Evolutionary conservation across 2,113 vertebrate genomes (phyloP).

Genomic region (Cnemophilus loriae): DNA sequence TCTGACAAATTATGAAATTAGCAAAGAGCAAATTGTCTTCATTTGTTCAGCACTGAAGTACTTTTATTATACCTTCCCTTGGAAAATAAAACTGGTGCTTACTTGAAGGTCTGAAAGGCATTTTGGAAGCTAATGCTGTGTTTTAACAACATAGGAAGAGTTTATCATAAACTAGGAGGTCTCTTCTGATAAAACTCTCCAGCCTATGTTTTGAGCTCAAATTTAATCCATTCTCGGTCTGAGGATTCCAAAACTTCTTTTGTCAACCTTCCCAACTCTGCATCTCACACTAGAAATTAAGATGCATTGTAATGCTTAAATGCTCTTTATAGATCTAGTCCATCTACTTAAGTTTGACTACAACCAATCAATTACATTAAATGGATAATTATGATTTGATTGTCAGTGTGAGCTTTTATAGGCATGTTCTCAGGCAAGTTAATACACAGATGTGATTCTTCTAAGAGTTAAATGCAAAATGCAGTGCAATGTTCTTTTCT

Average conservation of each 20-base stretch:
- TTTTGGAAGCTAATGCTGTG: conserved; percentile 13
- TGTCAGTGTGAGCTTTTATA: not conserved
- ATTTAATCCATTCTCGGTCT: not conserved
- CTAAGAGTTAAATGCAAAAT: not conserved
- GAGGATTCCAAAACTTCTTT: not conserved
- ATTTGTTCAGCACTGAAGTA: not conserved
- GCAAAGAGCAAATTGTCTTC: not conserved
- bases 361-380: not conserved
- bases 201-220: not conserved
- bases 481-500: not conserved
- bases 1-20: not conserved
- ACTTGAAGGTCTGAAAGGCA: not conserved
- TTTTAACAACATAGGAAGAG: not conserved
- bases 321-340: not conserved
- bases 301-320: not conserved
- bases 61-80: not conserved
- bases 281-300: not conserved
- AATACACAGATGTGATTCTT: not conserved
- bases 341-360: not conserved
- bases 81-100: not conserved
- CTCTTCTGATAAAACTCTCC: not conserved
- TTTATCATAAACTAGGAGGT: not conserved
- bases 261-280: not conserved
- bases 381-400: not conserved
- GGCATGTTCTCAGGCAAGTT: not conserved